A percentile compares a stretch with the other conserved stretches of the same genome.
Evolutionary conservation across 2,888 invertebrate species (phyloP).

Genomic region (Syritta pipiens): DNA sequence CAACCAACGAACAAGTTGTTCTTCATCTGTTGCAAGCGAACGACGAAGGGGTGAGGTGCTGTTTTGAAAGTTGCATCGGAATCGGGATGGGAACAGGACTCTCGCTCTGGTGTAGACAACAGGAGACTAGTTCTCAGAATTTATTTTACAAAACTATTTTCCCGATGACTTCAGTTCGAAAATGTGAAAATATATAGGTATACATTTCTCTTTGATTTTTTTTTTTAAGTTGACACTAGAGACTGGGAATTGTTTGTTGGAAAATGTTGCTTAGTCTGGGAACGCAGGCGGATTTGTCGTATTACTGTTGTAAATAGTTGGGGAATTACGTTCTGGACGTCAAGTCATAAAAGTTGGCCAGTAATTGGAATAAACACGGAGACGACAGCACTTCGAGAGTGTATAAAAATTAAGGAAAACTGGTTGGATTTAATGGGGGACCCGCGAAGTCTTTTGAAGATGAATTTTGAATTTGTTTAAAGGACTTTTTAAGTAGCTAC

Average conservation of each 20-base stretch:
- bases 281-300: slow-evolving; percentile 46
- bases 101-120: background rate
- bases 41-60: slow-evolving; percentile 3
- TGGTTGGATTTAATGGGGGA: no score
- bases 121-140: slow-evolving; percentile 21
- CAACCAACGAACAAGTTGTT: slow-evolving; percentile 55
- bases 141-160: slow-evolving; percentile 58
- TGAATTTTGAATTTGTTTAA: no score
- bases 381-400: no score
- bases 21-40: slow-evolving; percentile 69
- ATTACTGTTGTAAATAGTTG: slow-evolving; percentile 55
- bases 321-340: slow-evolving; percentile 37
- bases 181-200: slow-evolving; percentile 50
- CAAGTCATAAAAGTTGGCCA: slow-evolving; percentile 46
- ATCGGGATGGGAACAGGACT: no score
- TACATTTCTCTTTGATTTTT: no score
- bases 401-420: no score
- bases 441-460: no score
- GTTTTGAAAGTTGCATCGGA: no score
- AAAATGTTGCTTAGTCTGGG: slow-evolving; percentile 3
- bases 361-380: slow-evolving; percentile 20
- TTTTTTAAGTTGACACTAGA: slow-evolving; percentile 53
- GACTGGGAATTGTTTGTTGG: slow-evolving; percentile 24
- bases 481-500: no score
- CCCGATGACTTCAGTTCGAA: slow-evolving; percentile 39